A percentile compares a stretch with the other conserved stretches of the same genome.
phyloP scores from a whole-genome alignment of 2,113 vertebrate genomes.

The Hystrix brachyura region DNA sequence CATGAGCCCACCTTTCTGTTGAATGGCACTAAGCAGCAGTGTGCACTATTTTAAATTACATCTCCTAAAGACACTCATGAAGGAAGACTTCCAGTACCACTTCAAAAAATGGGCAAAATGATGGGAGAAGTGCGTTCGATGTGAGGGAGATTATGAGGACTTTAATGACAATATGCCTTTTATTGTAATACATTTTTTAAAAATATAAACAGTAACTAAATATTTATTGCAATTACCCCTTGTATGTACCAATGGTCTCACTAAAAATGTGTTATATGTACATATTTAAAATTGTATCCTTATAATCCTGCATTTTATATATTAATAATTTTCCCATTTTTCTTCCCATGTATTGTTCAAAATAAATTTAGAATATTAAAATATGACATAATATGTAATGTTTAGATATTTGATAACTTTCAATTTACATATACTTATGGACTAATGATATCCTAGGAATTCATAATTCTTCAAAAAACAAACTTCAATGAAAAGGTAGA shows the following conservation, averaged over 20 bases:
- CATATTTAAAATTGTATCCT: background rate
- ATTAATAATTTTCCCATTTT: background rate
- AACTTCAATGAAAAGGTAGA: background rate
- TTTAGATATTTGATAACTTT: background rate
- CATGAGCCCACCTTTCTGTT: background rate
- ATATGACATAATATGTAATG: background rate
- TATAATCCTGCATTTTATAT: background rate
- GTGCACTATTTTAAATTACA: background rate
- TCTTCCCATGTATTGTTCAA: background rate
- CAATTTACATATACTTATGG: background rate
- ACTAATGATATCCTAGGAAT: background rate
- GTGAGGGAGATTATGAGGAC: background rate
- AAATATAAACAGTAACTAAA: background rate
- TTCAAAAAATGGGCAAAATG: background rate
- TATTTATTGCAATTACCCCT: background rate
- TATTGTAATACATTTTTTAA: background rate
- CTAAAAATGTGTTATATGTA: background rate
- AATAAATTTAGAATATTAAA: background rate
- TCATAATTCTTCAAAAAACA: slow-evolving; percentile 36
- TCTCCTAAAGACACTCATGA: background rate
- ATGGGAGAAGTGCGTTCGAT: background rate
- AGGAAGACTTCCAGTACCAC: background rate
- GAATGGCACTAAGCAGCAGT: background rate
- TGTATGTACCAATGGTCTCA: background rate
- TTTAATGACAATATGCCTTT: background rate